Evolutionary conservation across 2,113 vertebrate genomes (phyloP).

Genomic region (Piaya cayana): DNA sequence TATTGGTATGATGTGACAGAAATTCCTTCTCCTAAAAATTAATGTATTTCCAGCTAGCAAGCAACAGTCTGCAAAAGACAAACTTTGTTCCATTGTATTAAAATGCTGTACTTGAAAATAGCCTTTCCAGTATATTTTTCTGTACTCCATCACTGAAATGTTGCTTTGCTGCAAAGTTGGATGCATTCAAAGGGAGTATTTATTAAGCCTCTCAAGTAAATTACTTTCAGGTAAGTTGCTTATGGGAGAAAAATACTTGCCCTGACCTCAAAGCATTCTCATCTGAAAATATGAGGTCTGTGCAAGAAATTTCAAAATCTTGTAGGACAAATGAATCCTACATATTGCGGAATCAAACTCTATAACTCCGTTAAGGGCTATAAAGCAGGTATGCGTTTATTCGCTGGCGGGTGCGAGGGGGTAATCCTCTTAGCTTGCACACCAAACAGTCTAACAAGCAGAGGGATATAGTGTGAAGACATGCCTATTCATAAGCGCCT

Average conservation of each 20-base stretch:
- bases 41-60: background rate
- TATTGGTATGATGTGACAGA: background rate
- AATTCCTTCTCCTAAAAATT: background rate
- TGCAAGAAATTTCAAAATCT: background rate
- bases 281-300: background rate
- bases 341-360: no score
- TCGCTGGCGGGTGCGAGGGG: no score
- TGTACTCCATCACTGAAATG: background rate
- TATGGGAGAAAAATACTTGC: background rate
- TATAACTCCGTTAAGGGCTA: no score
- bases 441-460: no score
- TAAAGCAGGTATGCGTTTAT: no score
- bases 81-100: background rate
- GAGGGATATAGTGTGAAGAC: no score
- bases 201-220: constrained; percentile 45
- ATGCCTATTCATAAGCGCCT: no score
- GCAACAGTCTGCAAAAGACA: background rate
- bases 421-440: no score
- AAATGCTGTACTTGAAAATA: background rate
- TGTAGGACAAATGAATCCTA: background rate
- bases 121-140: background rate
- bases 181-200: constrained; percentile 19
- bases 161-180: background rate
- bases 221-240: constrained; percentile 25
- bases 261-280: background rate